Evolutionary conservation across 2,113 vertebrate genomes (phyloP).

Genomic region (Felis catus): F.catus_Fca126_mat1.0 CM031420.1:98895001-98895500

Average conservation of each 20-base stretch:
- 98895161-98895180: background rate
- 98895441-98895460: background rate
- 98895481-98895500: background rate
- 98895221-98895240: background rate
- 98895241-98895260: background rate
- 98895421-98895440: background rate
- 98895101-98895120: background rate
- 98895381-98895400: background rate
- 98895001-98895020: background rate
- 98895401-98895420: background rate
- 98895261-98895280: background rate
- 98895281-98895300: background rate
- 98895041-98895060: background rate
- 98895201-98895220: background rate
- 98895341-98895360: background rate
- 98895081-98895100: background rate
- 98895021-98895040: background rate
- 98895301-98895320: background rate
- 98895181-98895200: background rate
- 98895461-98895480: background rate
- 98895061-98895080: background rate
- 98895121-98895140: background rate
- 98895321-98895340: background rate
- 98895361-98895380: background rate
- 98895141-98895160: background rate